Conservation (phyloP, 1,140 invertebrate genomes). For the Aethina tumida region DNA sequence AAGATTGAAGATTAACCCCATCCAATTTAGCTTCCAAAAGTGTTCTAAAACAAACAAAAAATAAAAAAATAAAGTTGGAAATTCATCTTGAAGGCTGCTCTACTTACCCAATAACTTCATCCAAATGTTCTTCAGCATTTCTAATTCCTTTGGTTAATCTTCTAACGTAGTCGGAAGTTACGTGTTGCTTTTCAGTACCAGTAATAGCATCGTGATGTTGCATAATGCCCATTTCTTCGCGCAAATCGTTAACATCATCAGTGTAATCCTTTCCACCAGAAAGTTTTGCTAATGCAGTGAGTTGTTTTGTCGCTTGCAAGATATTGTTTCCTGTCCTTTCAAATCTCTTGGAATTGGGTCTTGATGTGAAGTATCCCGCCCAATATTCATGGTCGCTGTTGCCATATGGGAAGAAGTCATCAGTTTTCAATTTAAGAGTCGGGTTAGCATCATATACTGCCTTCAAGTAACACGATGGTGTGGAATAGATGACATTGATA, state of each 20-base stretch:
- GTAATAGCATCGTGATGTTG: constrained; percentile 61
- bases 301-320: constrained; percentile 37
- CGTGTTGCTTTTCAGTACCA: constrained; percentile 66
- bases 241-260: constrained; percentile 29
- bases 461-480: constrained; percentile 64
- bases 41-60: constrained; percentile 8
- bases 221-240: constrained; percentile 48
- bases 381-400: constrained; percentile 60
- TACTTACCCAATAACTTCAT: constrained; percentile 12
- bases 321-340: constrained; percentile 54
- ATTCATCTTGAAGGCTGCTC: constrained; percentile 5
- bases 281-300: constrained; percentile 7
- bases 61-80: background rate
- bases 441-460: constrained; percentile 42
- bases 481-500: constrained; percentile 69
- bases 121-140: constrained; percentile 7
- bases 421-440: constrained; percentile 47
- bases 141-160: constrained; percentile 50
- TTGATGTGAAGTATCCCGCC: constrained; percentile 76
- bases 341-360: constrained; percentile 55
- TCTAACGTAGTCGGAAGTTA: constrained; percentile 61
- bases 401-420: constrained; percentile 72
- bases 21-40: constrained; percentile 11
- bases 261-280: constrained; percentile 21
- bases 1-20: constrained; percentile 8